These are phyloP conservation scores for Mylabris phalerata DNA, from an alignment of 1,140 invertebrate species.

Conservation along the genomic window DNA sequence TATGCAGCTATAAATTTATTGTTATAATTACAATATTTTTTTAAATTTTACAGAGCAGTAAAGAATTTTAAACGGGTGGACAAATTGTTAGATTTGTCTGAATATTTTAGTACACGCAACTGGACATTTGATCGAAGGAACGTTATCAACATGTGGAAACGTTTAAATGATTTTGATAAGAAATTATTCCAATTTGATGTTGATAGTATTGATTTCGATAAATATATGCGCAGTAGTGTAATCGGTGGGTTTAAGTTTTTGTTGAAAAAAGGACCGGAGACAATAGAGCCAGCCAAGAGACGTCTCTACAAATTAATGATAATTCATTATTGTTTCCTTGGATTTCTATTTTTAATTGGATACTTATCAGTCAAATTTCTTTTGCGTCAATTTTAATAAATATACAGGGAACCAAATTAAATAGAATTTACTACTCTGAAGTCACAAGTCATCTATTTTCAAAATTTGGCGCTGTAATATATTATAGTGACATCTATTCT, in stretches of 20 bases:
- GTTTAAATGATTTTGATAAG: neutral
- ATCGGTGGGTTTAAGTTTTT: neutral
- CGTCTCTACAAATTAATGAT: neutral
- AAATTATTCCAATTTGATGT: conserved; percentile 3
- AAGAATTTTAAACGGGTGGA: no score
- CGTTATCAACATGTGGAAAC: neutral
- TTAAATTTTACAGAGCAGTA: no score
- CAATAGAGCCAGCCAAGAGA: neutral
- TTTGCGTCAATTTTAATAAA: no score
- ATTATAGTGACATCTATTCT: no score
- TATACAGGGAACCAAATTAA: no score
- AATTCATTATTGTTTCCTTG: conserved; percentile 3
- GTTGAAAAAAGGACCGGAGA: conserved; percentile 7
- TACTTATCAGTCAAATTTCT: no score
- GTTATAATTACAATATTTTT: no score
- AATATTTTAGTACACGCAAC: neutral
- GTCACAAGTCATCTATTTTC: no score
- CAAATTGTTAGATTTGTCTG: neutral
- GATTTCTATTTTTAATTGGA: neutral
- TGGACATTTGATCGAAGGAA: neutral
- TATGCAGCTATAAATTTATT: no score
- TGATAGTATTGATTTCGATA: neutral
- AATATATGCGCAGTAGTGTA: neutral
- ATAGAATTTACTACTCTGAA: no score
- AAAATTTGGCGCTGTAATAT: no score